Evolutionary conservation across 23 tunicate species (phyloP).

Genomic region (Styela clava): DNA sequence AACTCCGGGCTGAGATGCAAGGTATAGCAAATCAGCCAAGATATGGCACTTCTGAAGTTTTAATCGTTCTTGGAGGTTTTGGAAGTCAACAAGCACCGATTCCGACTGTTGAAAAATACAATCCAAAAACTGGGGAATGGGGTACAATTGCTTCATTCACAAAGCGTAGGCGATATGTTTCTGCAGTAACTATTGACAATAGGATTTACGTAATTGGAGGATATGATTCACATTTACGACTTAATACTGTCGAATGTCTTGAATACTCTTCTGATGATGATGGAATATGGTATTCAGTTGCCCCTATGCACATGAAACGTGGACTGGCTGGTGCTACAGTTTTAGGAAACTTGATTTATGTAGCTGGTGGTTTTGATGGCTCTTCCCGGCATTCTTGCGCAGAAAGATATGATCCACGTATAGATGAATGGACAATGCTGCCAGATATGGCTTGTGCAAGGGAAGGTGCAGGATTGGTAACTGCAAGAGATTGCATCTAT

Average conservation of each 20-base stretch:
- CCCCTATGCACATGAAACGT: constrained; percentile 26
- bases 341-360: constrained; percentile 23
- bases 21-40: constrained; percentile 2
- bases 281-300: constrained; percentile 32
- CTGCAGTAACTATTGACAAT: constrained; percentile 17
- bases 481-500: constrained; percentile 12
- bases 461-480: constrained; percentile 28
- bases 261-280: constrained; percentile 5
- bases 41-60: constrained; percentile 16
- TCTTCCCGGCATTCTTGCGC: constrained; percentile 23
- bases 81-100: constrained; percentile 18
- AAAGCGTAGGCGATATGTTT: constrained; percentile 12
- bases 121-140: constrained; percentile 32
- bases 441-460: constrained; percentile 29
- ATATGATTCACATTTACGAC: constrained; percentile 21
- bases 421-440: constrained; percentile 23
- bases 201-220: constrained; percentile 30
- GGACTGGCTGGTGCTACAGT: constrained; percentile 30
- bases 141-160: constrained; percentile 12
- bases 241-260: constrained; percentile 25
- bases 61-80: constrained; percentile 19
- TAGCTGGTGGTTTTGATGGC: constrained; percentile 29
- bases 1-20: constrained; percentile 28
- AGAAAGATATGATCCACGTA: constrained; percentile 27
- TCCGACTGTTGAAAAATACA: constrained; percentile 17